phyloP scores from a whole-genome alignment of 2,113 vertebrate genomes.

The Montifringilla adamsi region DNA sequence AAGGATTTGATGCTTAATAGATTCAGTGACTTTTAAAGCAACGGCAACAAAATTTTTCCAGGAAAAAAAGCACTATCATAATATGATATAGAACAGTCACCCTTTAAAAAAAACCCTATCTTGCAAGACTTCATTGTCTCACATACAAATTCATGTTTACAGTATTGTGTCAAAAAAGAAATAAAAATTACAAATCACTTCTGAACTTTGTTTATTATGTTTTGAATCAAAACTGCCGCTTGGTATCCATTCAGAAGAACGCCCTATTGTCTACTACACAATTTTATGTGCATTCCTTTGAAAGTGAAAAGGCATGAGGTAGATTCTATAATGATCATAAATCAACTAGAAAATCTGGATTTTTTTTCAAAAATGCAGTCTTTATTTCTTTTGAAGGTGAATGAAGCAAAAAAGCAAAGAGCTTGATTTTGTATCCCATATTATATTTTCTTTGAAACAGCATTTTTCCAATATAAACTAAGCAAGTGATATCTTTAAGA shows the following conservation, averaged over 20 bases:
- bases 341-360: neutral
- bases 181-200: neutral
- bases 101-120: neutral
- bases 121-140: neutral
- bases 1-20: neutral
- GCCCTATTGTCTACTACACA: neutral
- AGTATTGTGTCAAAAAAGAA: neutral
- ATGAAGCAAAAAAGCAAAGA: neutral
- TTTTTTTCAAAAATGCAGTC: neutral
- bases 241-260: neutral
- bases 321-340: neutral
- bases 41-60: neutral
- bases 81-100: neutral
- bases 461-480: neutral
- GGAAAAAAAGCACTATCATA: neutral
- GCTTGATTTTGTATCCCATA: neutral
- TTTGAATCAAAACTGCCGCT: neutral
- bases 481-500: neutral
- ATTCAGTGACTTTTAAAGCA: neutral
- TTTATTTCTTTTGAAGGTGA: neutral
- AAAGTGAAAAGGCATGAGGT: neutral
- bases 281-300: neutral
- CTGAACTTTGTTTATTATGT: neutral
- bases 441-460: neutral
- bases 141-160: neutral